These are phyloP conservation scores for Cololabis saira DNA, from an alignment of 2,113 vertebrate species.

Conservation along the genomic window DNA sequence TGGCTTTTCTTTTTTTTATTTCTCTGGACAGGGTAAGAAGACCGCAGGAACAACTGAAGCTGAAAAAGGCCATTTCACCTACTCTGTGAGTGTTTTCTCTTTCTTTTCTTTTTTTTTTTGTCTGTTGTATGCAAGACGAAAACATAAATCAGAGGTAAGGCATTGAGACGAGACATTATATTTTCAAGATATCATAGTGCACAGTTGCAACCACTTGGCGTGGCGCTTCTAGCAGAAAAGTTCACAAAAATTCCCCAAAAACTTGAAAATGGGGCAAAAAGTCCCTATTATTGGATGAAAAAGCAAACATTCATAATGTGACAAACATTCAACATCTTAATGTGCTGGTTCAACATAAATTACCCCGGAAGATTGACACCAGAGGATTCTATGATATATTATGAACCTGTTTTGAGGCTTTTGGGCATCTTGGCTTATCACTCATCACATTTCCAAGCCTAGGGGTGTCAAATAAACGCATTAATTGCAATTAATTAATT, in stretches of 20 bases:
- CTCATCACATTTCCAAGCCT: neutral
- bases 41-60: neutral
- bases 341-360: neutral
- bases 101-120: neutral
- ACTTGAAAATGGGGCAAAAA: too few species aligned
- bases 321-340: neutral
- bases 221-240: neutral
- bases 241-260: neutral
- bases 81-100: neutral
- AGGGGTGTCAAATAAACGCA: too few species aligned
- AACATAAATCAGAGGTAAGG: neutral
- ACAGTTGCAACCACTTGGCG: neutral
- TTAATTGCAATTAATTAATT: too few species aligned
- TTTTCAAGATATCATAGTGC: neutral
- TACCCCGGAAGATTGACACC: neutral
- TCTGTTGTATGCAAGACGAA: neutral
- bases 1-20: neutral
- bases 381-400: constrained; percentile 8
- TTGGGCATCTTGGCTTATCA: constrained; percentile 1
- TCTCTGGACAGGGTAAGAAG: neutral
- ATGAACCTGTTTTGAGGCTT: neutral
- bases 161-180: neutral
- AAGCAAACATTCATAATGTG: neutral
- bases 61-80: constrained; percentile 9
- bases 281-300: too few species aligned